Percentiles rank a stretch among this genome's conserved stretches.
These are phyloP conservation scores for Nerophis lumbriciformis DNA, from an alignment of 2,113 vertebrate species.

Conservation along the genomic window DNA sequence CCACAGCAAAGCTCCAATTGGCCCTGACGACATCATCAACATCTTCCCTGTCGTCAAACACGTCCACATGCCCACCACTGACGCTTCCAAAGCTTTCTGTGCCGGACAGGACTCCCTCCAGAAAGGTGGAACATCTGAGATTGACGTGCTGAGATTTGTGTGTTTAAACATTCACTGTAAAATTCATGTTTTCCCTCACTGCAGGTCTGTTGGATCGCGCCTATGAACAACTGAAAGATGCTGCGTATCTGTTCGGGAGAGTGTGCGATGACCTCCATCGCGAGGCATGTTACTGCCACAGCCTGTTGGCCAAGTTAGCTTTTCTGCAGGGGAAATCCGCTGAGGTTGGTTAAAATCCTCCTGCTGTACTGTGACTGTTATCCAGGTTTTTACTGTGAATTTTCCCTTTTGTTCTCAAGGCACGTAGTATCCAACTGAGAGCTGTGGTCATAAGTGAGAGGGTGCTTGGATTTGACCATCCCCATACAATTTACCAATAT, in stretches of 20 bases:
- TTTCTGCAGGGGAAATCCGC: conserved; percentile 67
- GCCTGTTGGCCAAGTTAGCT: conserved; percentile 67
- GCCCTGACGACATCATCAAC: conserved; percentile 77
- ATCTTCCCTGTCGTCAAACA: conserved; percentile 78
- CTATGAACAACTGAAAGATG: conserved; percentile 71
- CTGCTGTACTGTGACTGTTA: background rate
- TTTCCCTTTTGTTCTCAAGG: conserved; percentile 51
- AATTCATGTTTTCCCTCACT: background rate
- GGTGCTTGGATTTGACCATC: conserved; percentile 76
- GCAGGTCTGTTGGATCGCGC: conserved; percentile 73
- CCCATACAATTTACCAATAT: conserved; percentile 77
- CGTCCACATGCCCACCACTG: conserved; percentile 57
- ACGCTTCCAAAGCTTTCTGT: conserved; percentile 57
- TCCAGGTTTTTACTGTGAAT: background rate
- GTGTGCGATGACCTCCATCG: conserved; percentile 75
- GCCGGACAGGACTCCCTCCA: conserved; percentile 66
- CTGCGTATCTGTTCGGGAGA: conserved; percentile 68
- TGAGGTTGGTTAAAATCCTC: conserved; percentile 48
- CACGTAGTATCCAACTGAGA: conserved; percentile 74
- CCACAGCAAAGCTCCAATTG: conserved; percentile 73
- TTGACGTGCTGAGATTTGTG: background rate
- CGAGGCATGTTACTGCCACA: conserved; percentile 72
- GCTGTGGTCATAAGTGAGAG: conserved; percentile 78
- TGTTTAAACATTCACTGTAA: conserved; percentile 3
- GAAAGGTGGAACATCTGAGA: conserved; percentile 61